Evolutionary conservation across 53 echinoderm and acorn worm species (phyloP).

Genomic region (Echinarachnius parma): DNA sequence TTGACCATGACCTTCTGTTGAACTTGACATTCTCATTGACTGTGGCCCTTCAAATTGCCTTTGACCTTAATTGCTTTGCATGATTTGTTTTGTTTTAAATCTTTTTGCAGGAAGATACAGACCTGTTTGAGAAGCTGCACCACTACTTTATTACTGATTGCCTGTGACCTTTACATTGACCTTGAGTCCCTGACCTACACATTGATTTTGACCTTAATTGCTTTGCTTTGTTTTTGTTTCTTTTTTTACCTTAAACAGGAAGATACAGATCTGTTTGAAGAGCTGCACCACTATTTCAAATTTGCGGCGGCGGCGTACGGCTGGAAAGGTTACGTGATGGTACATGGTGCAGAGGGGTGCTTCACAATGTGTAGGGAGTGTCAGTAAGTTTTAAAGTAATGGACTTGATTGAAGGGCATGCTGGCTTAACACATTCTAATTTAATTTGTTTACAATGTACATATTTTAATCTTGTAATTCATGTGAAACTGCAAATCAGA

Average conservation of each 20-base stretch:
- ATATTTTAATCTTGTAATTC: background rate
- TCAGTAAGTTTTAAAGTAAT: conserved; percentile 34
- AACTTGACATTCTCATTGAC: too few relatives aligned
- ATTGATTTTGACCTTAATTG: too few relatives aligned
- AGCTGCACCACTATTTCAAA: conserved; percentile 83
- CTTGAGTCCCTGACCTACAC: too few relatives aligned
- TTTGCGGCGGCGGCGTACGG: conserved; percentile 93
- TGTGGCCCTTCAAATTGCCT: too few relatives aligned
- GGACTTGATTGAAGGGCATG: background rate
- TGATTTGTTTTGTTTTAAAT: too few relatives aligned
- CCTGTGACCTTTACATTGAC: too few relatives aligned
- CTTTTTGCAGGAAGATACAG: too few relatives aligned
- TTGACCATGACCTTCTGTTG: too few relatives aligned
- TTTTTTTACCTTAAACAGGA: conserved; percentile 53
- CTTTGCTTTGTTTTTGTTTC: background rate
- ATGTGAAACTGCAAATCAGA: background rate
- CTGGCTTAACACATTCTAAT: background rate
- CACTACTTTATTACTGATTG: too few relatives aligned
- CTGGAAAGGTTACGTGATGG: conserved; percentile 86
- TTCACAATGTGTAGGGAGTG: conserved; percentile 62
- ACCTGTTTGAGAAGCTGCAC: too few relatives aligned
- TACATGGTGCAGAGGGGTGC: conserved; percentile 65
- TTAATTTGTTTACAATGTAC: background rate
- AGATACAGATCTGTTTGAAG: conserved; percentile 65
- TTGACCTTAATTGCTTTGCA: too few relatives aligned